Evolutionary conservation across 1,140 invertebrate species (phyloP), one percentile per base, ranked within the genome.

Genomic region (Stegodyphus mimosarum): DNA sequence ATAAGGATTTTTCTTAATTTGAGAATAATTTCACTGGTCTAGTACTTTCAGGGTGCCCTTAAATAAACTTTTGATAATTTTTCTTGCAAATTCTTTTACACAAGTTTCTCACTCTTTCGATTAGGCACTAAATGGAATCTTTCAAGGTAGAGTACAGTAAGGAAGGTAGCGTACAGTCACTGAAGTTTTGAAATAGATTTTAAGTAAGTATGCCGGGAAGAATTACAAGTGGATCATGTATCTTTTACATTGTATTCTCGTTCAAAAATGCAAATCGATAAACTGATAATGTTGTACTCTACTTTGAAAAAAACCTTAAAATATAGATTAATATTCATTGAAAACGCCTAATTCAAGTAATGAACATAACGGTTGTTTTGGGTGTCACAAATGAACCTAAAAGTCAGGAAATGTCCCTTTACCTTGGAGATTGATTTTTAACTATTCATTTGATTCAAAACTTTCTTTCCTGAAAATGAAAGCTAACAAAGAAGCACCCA

Each of bases 401-500:
- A 67, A 67, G 33, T 67, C 17, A 67, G 64, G 64, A 67, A 67
- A 67, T 17, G 17, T 67, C 11, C 64, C 64, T 60, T 67, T 67
- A n/a, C 64, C 7, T 9, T 15, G 7, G n/a, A 67, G 64, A 67
- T 18, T 17, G 9, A 17, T 17, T 67, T 67, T 67, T 67, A 67
- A 7, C 64, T 15, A n/a, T 67, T 67, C 7, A 67, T 67, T 67
- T 67, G 64, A 67, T 67, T 67, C 7, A 64, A 64, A 51, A 55
- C 10, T 76, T 75, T 69, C 53, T 66, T 53, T 83, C 64, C 66
- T 76, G 72, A 53, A 75, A 52, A 52, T 17, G 33, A 84, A 76
- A 69, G 71, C 70, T 63, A 76, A 84, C 73, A 66, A 75, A 84
- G 81, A 84, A 84, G 81, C 81, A 84, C 81, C 81, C 81, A 84